A percentile compares a stretch with the other conserved stretches of the same genome.
These are phyloP conservation scores for Sebastes melanostomus DNA, from an alignment of 2,797 vertebrate species.

Conservation along the genomic window DNA sequence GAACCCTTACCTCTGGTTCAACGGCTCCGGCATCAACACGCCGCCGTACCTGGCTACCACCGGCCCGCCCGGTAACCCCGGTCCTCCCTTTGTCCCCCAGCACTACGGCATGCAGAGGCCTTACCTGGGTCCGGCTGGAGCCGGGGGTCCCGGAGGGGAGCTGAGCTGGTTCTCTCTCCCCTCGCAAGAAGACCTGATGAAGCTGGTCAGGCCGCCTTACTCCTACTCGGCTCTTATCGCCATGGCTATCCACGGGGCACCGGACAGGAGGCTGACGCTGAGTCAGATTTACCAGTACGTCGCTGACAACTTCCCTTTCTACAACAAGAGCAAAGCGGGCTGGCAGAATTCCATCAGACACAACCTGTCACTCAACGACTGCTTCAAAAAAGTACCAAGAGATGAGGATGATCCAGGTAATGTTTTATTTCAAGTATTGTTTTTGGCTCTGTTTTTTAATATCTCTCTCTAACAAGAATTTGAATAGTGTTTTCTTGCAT, in stretches of 20 bases:
- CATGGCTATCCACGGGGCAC: conserved; percentile 98
- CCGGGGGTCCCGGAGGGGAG: conserved; percentile 85
- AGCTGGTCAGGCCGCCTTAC: conserved; percentile 95
- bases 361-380: conserved; percentile 97
- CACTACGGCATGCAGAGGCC: conserved; percentile 94
- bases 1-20: conserved; percentile 93
- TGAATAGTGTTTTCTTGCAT: background rate
- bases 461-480: background rate
- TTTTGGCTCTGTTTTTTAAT: background rate
- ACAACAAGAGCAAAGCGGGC: conserved; percentile 98
- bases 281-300: conserved; percentile 99
- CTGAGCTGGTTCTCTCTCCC: conserved; percentile 96
- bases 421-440: background rate
- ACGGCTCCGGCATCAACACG: conserved; percentile 80
- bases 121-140: conserved; percentile 85
- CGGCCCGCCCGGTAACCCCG: conserved; percentile 77
- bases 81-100: conserved; percentile 91
- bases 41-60: conserved; percentile 75
- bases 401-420: conserved; percentile 98
- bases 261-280: conserved; percentile 92
- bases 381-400: conserved; percentile 97
- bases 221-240: conserved; percentile 98
- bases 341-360: conserved; percentile 99
- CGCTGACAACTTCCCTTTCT: conserved; percentile 98
- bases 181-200: conserved; percentile 98